Base-by-base conservation (phyloP, 2,797 vertebrate species). In the Pempheris klunzingeri region DNA sequence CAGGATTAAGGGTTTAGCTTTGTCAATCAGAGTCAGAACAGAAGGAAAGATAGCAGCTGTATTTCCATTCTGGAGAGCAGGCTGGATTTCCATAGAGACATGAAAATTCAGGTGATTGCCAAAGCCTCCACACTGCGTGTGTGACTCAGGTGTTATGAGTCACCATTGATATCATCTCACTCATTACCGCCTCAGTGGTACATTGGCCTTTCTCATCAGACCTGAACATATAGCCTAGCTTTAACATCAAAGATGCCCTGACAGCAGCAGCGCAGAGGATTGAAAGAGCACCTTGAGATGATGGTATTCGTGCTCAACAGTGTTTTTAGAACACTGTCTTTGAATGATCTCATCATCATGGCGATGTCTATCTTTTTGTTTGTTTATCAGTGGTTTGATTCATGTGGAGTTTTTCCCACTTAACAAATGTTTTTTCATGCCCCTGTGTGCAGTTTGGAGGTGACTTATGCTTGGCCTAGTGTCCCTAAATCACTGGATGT, bases 1-100 rank as follows among this genome's bases (percentile, higher is more conserved):
- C 83, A 38, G 88, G 91, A 92, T 92, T 93, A 93, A 83, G 72
- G 87, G 78, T 90, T 92, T 91, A 88, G 79, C 75, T 83, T 81
- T 78, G 89, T 91, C 90, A 92, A 81, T 90, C 92, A 84, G 49
- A 87, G 86, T 74, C 80, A 71, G 78, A 82, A 80, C 63, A 54
- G 76, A 81, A 73, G 14, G 20, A 61, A 49, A 84, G 77, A 86
- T 71, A 72, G 86, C 85, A 81, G 84, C 86, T 83, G 82, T n/a
- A 82, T 82, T 84, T 81, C 74, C 77, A 74, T 68, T 78, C 76
- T 39, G 55, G 50, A 68, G 76, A 67, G 60, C 2, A 12, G 52
- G 32, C 50, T 66, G 79, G 67, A 87, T 90, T 87, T 91, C 82
- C 82, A 85, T 43, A 74, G 73, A 85, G 88, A 87, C 58, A 17